Base-by-base conservation (phyloP, 2,113 vertebrate species). In the Dolichotis patagonum region DNA sequence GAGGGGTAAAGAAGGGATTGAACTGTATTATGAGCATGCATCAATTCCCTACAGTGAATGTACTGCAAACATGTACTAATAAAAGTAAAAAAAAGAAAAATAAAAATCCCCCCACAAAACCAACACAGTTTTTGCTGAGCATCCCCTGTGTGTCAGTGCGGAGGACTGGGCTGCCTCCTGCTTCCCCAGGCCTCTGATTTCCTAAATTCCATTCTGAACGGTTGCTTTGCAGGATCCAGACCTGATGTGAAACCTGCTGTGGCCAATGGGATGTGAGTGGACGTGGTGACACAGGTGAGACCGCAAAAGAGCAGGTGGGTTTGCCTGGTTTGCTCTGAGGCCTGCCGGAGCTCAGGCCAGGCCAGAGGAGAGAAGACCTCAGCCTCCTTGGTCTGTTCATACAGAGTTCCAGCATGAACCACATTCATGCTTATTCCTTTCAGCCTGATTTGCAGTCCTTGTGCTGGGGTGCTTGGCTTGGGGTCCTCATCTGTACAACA, bases 151-250 rank as follows among this genome's bases (percentile, higher is more conserved):
- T 11, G 1, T 32, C 17, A 20, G 4, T 12, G 22, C 2, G 4
- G n/a, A 41, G 73, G 46, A 19, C 3, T 0, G 12, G 11, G 5
- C 5, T 65, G 75, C 30, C 4, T 26, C 32, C 35, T 49, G 41
- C 7, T 6, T 9, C 49, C 80, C 20, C 0, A 0, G 8, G 16
- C 67, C 17, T 17, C 32, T 11, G 0, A 0, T 7, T 22, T 7
- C 22, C 67, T 3, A 19, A 52, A 20, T 22, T 10, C 16, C 13
- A 6, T 22, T 62, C 41, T 20, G 20, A 38, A 54, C 0, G 56
- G 43, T 46, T 52, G 9, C 63, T 92, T 35, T 5, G 28, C 46
- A 13, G 46, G 0, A 1, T 3, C 43, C 28, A 3, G 10, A 11
- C 1, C n/a, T 78, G 30, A 5, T 0, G 8, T 20, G 26, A 1